Evolutionary conservation across 2,888 invertebrate genomes (phyloP), one percentile per base, ranked within the genome.

Genomic region (Tetragonula carbonaria): DNA sequence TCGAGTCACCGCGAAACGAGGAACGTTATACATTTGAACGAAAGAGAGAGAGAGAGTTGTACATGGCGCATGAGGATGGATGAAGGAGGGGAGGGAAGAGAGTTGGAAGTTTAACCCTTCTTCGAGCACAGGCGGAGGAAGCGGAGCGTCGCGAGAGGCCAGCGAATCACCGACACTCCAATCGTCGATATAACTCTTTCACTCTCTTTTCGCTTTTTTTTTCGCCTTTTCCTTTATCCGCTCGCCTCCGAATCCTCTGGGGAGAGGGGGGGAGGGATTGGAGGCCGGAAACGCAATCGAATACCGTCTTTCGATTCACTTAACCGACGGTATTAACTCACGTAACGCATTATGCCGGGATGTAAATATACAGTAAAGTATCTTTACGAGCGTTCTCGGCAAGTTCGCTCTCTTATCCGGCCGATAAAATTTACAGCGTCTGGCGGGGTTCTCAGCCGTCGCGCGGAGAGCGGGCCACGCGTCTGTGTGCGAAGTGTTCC

Each of bases 341-440:
- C 88, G 88, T 88, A 91, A 90, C 89, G 89, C 88, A 91, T 92
- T 91, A 92, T 87, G 88, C 86, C 85, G 85, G 80, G 87, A 92
- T 92, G 91, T 92, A 92, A 93, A 92, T 92, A 90, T 90, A 91
- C 92, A 90, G 88, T 92, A 91, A 92, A 92, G 91, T 86, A 91
- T 91, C 91, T 92, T 93, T 92, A 93, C 90, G 92, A 91, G 86
- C 88, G 87, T 91, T 90, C 91, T 89, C 91, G 90, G 90, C 91
- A 89, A 92, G 90, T 91, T 91, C 86, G 87, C 91, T 90, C 90
- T 92, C 90, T 92, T 93, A 93, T 92, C 91, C 92, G 82, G 82
- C 87, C 91, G 92, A 93, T 93, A 92, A 93, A 93, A 91, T 92
- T 92, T 93, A 93, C 92, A 91, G 88, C 90, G 92, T 90, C 92